Conservation (phyloP, 2,888 invertebrate species). For the Helleia helle region DNA sequence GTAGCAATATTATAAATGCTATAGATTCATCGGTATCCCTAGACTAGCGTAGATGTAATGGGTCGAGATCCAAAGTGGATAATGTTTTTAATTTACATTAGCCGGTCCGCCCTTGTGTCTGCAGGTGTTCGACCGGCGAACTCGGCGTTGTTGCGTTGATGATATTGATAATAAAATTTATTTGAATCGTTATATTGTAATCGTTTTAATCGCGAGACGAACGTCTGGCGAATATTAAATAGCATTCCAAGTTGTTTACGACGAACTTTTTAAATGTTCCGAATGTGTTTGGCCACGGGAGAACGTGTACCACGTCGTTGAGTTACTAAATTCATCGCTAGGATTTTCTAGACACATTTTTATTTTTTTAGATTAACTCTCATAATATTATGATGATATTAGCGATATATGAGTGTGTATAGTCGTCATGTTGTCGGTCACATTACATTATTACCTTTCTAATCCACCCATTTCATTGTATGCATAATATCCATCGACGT, state of each 20-base stretch:
- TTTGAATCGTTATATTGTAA: background rate
- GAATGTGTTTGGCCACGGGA: constrained; percentile 1
- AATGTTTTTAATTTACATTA: too few species aligned
- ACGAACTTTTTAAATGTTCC: constrained; percentile 7
- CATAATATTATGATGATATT: too few species aligned
- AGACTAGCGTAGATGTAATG: constrained; percentile 2
- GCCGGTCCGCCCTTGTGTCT: too few species aligned
- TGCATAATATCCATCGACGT: too few species aligned
- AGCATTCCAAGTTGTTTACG: constrained; percentile 3
- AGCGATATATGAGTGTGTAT: too few species aligned
- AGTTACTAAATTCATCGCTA: too few species aligned
- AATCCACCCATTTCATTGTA: too few species aligned
- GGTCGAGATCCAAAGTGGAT: too few species aligned
- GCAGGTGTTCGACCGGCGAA: background rate
- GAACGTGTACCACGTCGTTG: constrained; percentile 1
- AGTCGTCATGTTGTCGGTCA: too few species aligned
- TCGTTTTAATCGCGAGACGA: background rate
- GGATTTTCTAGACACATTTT: too few species aligned
- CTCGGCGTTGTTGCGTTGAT: background rate
- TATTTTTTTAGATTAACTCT: background rate
- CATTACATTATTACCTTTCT: too few species aligned
- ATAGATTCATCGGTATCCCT: background rate
- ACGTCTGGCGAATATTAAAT: background rate
- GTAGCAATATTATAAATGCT: background rate
- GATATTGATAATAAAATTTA: background rate